Evolutionary conservation across 2,113 vertebrate genomes (phyloP).

Genomic region (Brachirus orientalis): DNA sequence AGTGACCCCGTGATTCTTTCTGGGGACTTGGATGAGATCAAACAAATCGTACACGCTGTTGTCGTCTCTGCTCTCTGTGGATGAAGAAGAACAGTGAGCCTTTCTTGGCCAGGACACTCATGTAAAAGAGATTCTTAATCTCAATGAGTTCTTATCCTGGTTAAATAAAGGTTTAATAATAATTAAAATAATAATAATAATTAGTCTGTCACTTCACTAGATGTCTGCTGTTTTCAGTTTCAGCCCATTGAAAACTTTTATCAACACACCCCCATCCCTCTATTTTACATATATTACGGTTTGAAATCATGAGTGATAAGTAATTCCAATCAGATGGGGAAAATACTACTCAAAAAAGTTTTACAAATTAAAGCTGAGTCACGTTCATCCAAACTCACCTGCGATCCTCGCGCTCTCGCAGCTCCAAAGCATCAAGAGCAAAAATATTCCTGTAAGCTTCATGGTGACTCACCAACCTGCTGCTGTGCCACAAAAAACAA

Average conservation of each 20-base stretch:
- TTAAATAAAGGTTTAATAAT: too few relatives aligned
- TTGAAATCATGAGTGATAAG: too few relatives aligned
- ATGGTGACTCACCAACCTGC: slow-evolving; percentile 78
- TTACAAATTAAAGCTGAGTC: background rate
- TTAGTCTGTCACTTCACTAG: too few relatives aligned
- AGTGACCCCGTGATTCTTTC: slow-evolving; percentile 87
- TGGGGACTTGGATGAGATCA: slow-evolving; percentile 86
- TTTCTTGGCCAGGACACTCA: too few relatives aligned
- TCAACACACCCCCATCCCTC: background rate
- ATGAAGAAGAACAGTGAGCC: slow-evolving; percentile 32
- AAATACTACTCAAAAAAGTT: too few relatives aligned
- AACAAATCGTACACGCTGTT: slow-evolving; percentile 96
- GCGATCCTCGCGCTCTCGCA: slow-evolving; percentile 83
- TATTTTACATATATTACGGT: too few relatives aligned
- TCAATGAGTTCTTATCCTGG: too few relatives aligned
- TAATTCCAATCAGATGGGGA: too few relatives aligned
- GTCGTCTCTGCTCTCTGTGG: slow-evolving; percentile 91
- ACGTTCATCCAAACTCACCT: slow-evolving; percentile 84
- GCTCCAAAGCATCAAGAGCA: slow-evolving; percentile 83
- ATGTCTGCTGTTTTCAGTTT: too few relatives aligned
- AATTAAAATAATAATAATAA: too few relatives aligned
- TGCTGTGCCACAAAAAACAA: slow-evolving; percentile 29
- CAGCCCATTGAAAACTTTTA: too few relatives aligned
- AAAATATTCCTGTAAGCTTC: slow-evolving; percentile 83
- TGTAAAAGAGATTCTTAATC: too few relatives aligned